Percentiles rank a stretch among this genome's conserved stretches.
These are phyloP conservation scores for Drosophila murphyi DNA, from an alignment of 1,140 invertebrate species.

Conservation along the genomic window DNA sequence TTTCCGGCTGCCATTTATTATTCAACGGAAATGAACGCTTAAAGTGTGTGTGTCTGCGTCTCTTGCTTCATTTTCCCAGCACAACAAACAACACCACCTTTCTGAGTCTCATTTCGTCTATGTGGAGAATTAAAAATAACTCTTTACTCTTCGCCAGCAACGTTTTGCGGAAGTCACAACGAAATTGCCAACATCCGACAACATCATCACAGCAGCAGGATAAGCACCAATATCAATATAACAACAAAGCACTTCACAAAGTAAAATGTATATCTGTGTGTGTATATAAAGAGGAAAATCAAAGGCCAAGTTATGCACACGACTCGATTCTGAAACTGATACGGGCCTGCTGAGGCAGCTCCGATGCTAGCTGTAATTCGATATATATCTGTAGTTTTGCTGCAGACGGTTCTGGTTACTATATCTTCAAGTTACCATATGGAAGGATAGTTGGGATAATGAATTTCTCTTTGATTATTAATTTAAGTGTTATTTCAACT, in stretches of 20 bases:
- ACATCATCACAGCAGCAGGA: slow-evolving; percentile 31
- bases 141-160: slow-evolving; percentile 65
- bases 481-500: too few relatives aligned
- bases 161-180: slow-evolving; percentile 63
- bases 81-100: neutral
- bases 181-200: slow-evolving; percentile 76
- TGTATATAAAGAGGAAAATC: neutral
- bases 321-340: neutral
- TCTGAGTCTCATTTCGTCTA: slow-evolving; percentile 45
- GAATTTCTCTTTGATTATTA: too few relatives aligned
- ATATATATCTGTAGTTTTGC: too few relatives aligned
- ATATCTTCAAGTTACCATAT: too few relatives aligned
- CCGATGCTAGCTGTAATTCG: too few relatives aligned
- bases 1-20: slow-evolving; percentile 59
- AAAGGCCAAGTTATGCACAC: neutral
- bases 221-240: slow-evolving; percentile 27
- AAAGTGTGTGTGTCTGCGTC: slow-evolving; percentile 18
- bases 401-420: too few relatives aligned
- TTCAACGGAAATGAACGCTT: slow-evolving; percentile 67
- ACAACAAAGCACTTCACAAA: slow-evolving; percentile 17
- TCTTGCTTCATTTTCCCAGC: neutral
- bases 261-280: slow-evolving; percentile 27
- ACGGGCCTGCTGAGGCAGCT: neutral
- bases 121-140: slow-evolving; percentile 75
- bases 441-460: too few relatives aligned